Evolutionary conservation across 1,140 invertebrate genomes (phyloP).

Genomic region (Drosophila seguyi): DNA sequence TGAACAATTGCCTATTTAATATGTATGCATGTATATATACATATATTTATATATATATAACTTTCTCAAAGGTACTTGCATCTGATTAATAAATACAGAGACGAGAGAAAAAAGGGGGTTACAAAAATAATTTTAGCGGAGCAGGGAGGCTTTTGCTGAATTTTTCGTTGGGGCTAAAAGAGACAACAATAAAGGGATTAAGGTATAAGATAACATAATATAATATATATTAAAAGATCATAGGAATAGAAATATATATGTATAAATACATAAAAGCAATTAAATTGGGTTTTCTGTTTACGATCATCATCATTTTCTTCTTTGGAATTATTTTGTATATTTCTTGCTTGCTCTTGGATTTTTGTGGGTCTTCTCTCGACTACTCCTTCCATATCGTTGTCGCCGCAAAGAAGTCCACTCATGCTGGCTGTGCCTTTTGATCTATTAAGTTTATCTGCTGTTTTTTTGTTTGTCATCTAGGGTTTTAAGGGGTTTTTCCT

Average conservation of each 20-base stretch:
- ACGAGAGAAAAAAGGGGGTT: slow-evolving; percentile 13
- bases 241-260: slow-evolving; percentile 35
- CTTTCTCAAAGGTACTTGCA: slow-evolving; percentile 52
- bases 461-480: slow-evolving; percentile 13
- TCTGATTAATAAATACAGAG: slow-evolving; percentile 40
- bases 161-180: slow-evolving; percentile 15
- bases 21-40: slow-evolving; percentile 12
- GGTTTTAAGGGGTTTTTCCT: slow-evolving; percentile 6
- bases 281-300: slow-evolving; percentile 37
- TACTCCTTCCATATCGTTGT: not conserved
- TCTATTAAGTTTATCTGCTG: slow-evolving; percentile 23
- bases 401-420: slow-evolving; percentile 4
- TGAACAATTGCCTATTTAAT: slow-evolving; percentile 38
- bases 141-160: not conserved
- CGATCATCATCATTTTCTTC: slow-evolving; percentile 20
- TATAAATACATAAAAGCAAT: slow-evolving; percentile 52
- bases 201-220: slow-evolving; percentile 37
- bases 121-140: slow-evolving; percentile 23
- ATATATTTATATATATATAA: slow-evolving; percentile 23
- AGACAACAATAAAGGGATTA: slow-evolving; percentile 30
- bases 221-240: slow-evolving; percentile 38
- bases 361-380: not conserved
- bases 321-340: slow-evolving; percentile 46
- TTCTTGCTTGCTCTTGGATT: slow-evolving; percentile 11
- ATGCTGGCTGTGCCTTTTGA: slow-evolving; percentile 36